Base-by-base conservation (phyloP, 2,113 vertebrate genomes). In the Colinus virginianus region DNA sequence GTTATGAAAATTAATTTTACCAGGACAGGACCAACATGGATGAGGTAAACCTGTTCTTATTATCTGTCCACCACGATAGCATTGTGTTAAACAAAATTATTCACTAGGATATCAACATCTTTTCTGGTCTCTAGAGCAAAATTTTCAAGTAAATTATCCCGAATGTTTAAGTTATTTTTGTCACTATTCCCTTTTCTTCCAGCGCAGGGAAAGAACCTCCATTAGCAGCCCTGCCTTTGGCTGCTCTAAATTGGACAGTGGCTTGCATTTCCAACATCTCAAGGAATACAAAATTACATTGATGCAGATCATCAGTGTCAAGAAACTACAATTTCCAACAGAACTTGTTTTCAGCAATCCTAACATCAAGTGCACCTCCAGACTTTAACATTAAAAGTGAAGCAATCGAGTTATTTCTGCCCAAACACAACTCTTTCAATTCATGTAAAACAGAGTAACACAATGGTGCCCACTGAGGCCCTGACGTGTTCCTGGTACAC, bases 241-340 rank as follows among this genome's bases (percentile, higher is more conserved):
- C 58, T 91, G 82, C 56, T 90, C 95, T 93, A 63, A 43, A 90
- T 43, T 0, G 78, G 94, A 94, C 79, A 94, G 63, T 94, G 87
- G 90, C 90, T 97, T 96, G 88, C 83, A 90, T 96, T 97, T 96
- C 88, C 89, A 96, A 94, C 90, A 91, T 76, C 94, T 96, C 87
- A 95, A 93, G 93, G 90, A 90, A 92, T 92, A 81, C 68, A 92
- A 81, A 95, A 96, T 71, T 48, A 91, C 61, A 87, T 55, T 36
- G 38, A 32, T 34, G 87, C 20, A 84, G 89, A 75, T 84, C 53
- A 85, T 66, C 81, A 19, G 74, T n/a, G 70, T 58, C 82, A 94
- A 88, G 94, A 82, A 28, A n/a, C 70, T 62, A 78, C 34, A 64
- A 88, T 64, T 80, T 32, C 79, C 79, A 86, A 78, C 2, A 30